Conservation (phyloP, 2,888 invertebrate species). For the Microplitis deprimator region DNA sequence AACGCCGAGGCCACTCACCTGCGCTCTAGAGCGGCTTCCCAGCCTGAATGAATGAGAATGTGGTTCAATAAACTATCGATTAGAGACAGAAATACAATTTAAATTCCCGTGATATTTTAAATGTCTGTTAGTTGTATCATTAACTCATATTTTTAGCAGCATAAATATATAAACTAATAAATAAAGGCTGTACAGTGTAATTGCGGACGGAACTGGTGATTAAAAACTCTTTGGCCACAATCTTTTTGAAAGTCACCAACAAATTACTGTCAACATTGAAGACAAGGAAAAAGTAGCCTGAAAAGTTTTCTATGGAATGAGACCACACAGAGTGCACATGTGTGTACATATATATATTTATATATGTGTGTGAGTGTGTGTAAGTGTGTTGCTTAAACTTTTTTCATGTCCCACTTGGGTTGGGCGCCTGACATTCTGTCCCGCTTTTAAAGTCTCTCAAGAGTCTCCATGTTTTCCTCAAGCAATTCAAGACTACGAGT, state of each 20-base stretch:
- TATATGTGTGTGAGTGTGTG: background rate
- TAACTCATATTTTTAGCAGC: background rate
- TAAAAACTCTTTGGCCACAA: background rate
- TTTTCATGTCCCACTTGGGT: slow-evolving; percentile 36
- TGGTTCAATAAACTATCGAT: background rate
- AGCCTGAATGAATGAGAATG: background rate
- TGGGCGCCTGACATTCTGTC: slow-evolving; percentile 32
- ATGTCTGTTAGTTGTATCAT: too few relatives aligned
- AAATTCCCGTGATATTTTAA: background rate
- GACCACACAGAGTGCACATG: background rate
- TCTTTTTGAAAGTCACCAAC: background rate
- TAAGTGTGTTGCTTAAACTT: slow-evolving; percentile 9
- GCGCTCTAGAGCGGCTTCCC: background rate
- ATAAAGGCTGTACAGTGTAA: background rate
- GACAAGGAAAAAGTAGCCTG: background rate
- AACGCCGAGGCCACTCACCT: background rate
- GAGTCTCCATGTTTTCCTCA: slow-evolving; percentile 38
- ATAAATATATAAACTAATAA: background rate
- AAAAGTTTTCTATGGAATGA: slow-evolving; percentile 9
- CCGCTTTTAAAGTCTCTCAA: slow-evolving; percentile 38
- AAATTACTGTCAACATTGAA: background rate
- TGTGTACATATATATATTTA: background rate
- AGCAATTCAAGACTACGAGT: slow-evolving; percentile 33
- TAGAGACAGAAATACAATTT: background rate
- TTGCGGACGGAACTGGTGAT: background rate